Evolutionary conservation across 2,888 invertebrate genomes (phyloP), one percentile per base, ranked within the genome.

Genomic region (Pandemis cinnamomeana): DNA sequence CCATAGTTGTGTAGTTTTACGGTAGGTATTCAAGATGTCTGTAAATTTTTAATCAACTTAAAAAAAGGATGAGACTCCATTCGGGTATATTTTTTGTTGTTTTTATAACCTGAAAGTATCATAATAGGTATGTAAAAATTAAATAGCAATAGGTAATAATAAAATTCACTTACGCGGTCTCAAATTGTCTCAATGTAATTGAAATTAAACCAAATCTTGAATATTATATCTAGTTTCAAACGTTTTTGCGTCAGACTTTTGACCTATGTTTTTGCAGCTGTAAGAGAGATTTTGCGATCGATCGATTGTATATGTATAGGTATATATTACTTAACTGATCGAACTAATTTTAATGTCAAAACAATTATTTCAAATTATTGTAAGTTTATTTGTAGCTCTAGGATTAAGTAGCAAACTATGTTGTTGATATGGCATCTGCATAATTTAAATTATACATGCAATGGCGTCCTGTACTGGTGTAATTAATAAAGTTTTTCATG

Each of bases 391-490:
- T 72, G 48, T 53, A 69, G 67, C 36, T 51, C 72, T 72, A 76
- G 62, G 27, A 27, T 42, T 69, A 70, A 58, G 67, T 70, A 76
- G 72, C 55, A 51, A 61, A 72, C 80, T 78, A 64, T 75, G 78
- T 81, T 79, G 71, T 81, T 77, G 70, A 72, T 71, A 80, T 80
- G 80, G 77, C 75, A 79, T 78, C 75, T 77, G 69, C 41, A 10
- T 76, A 67, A 58, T 60, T 67, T 67, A 48, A 41, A 67, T 46
- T 15, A 46, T 64, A 51, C 66, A 20, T 36, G 10, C 20, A 36
- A 46, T 13, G 36, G 15, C 48, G 55, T 46, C 15, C 13, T 13
- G 27, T 36, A 36, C 27, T 36, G 27, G 27, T 36, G 27, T 36
- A 36, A 4, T 4, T 1, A 36, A 36, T 36, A 36, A 36, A 36